These are phyloP conservation scores for Dromius quadrimaculatus DNA, from an alignment of 2,888 invertebrate genomes.

Conservation along the genomic window DNA sequence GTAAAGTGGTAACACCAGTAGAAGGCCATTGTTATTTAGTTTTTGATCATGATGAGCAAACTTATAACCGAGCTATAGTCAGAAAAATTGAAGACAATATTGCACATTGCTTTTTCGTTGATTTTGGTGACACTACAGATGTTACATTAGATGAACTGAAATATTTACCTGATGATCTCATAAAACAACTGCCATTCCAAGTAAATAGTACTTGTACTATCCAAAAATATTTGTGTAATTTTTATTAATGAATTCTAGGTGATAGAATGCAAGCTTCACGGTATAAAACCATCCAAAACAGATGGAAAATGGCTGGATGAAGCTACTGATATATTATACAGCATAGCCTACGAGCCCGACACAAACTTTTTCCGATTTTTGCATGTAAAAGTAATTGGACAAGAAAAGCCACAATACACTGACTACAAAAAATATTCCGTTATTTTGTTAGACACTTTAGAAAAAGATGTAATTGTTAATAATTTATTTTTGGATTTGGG, in stretches of 20 bases:
- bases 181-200: constrained; percentile 71
- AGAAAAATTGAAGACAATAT: constrained; percentile 61
- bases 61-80: constrained; percentile 68
- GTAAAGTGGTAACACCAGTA: constrained; percentile 59
- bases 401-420: constrained; percentile 64
- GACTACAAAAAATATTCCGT: constrained; percentile 69
- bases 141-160: constrained; percentile 66
- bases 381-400: constrained; percentile 63
- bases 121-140: constrained; percentile 71
- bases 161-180: constrained; percentile 68
- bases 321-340: constrained; percentile 69
- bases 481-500: constrained; percentile 68
- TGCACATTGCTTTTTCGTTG: constrained; percentile 73
- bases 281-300: constrained; percentile 67
- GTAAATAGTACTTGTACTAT: constrained; percentile 41
- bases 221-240: neutral
- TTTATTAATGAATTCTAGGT: constrained; percentile 64
- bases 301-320: constrained; percentile 68
- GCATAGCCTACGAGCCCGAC: constrained; percentile 65
- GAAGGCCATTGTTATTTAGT: constrained; percentile 69
- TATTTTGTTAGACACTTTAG: constrained; percentile 67
- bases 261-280: constrained; percentile 73
- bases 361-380: constrained; percentile 65
- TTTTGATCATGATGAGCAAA: constrained; percentile 66
- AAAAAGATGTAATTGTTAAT: constrained; percentile 68